Evolutionary conservation across 2,797 vertebrate species (phyloP).

Genomic region (Heliangelus exortis): DNA sequence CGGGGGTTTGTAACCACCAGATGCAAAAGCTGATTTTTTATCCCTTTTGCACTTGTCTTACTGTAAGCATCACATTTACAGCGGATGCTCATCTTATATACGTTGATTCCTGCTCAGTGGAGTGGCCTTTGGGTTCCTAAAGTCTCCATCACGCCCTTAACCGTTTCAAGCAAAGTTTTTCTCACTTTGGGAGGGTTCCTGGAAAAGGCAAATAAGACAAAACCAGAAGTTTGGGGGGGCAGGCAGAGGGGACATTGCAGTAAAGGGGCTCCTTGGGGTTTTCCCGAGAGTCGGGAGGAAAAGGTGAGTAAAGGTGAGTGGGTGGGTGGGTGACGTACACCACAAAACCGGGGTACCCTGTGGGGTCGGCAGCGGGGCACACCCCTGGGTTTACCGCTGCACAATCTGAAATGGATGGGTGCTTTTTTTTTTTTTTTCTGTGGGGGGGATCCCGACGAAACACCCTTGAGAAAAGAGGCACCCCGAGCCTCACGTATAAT

Average conservation of each 20-base stretch:
- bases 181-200: neutral
- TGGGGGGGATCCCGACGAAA: neutral
- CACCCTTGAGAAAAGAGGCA: neutral
- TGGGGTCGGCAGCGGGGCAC: rapidly evolving
- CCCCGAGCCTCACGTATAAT: neutral
- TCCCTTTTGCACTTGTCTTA: neutral
- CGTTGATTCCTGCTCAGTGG: rapidly evolving
- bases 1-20: neutral
- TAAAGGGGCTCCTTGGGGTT: neutral
- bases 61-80: rapidly evolving
- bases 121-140: neutral
- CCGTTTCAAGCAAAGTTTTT: neutral
- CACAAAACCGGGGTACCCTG: rapidly evolving
- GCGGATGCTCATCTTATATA: rapidly evolving
- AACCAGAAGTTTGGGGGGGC: no score
- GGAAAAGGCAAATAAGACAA: neutral
- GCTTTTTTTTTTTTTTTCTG: no score
- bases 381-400: neutral
- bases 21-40: neutral
- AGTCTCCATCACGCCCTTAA: neutral
- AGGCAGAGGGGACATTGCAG: neutral
- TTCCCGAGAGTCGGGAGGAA: neutral
- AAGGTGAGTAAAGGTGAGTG: no score
- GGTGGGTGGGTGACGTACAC: neutral
- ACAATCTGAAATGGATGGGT: no score